phyloP scores from a whole-genome alignment of 2,888 invertebrate genomes.

The Heliconius ismenius region DNA sequence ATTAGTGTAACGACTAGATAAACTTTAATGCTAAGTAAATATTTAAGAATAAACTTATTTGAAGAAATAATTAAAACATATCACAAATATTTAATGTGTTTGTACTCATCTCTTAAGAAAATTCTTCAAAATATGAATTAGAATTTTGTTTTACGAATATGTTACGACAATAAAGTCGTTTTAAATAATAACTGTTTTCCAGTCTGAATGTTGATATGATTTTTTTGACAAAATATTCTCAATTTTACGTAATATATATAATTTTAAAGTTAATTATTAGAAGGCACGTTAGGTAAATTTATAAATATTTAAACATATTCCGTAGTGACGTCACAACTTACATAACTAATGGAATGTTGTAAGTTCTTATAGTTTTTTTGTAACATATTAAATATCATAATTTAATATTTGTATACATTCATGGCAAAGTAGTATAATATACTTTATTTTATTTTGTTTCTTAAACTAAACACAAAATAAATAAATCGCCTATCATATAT shows the following conservation, averaged over 20 bases:
- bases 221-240: neutral
- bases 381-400: neutral
- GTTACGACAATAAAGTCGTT: too few relatives aligned
- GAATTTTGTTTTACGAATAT: too few relatives aligned
- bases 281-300: neutral
- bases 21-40: slow-evolving; percentile 54
- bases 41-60: slow-evolving; percentile 58
- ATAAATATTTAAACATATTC: neutral
- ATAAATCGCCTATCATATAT: slow-evolving; percentile 9
- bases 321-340: neutral
- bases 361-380: neutral
- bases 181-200: too few relatives aligned
- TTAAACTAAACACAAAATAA: neutral
- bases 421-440: slow-evolving; percentile 14
- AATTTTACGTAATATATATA: neutral
- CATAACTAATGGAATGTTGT: neutral
- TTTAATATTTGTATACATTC: neutral
- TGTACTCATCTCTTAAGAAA: slow-evolving; percentile 40
- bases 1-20: slow-evolving; percentile 76
- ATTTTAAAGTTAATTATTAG: neutral
- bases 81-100: slow-evolving; percentile 50
- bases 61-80: slow-evolving; percentile 64
- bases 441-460: neutral
- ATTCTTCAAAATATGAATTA: neutral
- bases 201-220: too few relatives aligned